Evolutionary conservation across 2,888 invertebrate species (phyloP).

Genomic region (Drosophila nr. perissopoda): DNA sequence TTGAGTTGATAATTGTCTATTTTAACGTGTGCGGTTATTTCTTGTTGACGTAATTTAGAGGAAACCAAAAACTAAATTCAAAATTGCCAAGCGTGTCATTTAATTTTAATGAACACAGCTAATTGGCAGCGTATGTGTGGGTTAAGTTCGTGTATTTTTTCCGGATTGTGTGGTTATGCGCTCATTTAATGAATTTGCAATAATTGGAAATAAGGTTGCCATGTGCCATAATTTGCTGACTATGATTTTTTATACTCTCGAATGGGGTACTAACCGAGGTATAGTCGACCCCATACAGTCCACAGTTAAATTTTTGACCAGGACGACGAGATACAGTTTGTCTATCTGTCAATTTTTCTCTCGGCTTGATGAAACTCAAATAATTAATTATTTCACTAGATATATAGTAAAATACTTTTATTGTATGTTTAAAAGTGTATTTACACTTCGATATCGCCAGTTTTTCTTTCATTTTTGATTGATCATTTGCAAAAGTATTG

Average conservation of each 20-base stretch:
- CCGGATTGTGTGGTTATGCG: constrained; percentile 21
- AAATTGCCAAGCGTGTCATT: constrained; percentile 11
- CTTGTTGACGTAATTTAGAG: constrained; percentile 14
- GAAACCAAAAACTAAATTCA: constrained; percentile 6
- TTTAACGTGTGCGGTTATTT: constrained; percentile 24
- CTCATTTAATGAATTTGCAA: constrained; percentile 44
- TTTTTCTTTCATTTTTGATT: constrained; percentile 1
- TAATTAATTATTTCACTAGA: neutral
- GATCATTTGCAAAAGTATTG: neutral
- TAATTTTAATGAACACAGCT: constrained; percentile 10
- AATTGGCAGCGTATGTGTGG: constrained; percentile 26
- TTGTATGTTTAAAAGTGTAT: neutral
- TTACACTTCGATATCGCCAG: neutral
- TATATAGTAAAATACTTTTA: neutral
- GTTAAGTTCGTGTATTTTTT: constrained; percentile 1
- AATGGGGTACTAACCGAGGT: too few relatives aligned
- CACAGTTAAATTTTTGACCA: neutral
- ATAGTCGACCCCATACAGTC: neutral
- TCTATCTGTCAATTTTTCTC: neutral
- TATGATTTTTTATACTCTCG: neutral
- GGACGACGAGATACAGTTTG: neutral
- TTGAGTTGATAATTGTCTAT: constrained; percentile 1
- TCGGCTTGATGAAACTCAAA: neutral
- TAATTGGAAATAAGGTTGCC: constrained; percentile 45
- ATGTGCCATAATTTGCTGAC: constrained; percentile 41